Conservation (phyloP, 2,888 invertebrate species). For the Protonemura montana region DNA sequence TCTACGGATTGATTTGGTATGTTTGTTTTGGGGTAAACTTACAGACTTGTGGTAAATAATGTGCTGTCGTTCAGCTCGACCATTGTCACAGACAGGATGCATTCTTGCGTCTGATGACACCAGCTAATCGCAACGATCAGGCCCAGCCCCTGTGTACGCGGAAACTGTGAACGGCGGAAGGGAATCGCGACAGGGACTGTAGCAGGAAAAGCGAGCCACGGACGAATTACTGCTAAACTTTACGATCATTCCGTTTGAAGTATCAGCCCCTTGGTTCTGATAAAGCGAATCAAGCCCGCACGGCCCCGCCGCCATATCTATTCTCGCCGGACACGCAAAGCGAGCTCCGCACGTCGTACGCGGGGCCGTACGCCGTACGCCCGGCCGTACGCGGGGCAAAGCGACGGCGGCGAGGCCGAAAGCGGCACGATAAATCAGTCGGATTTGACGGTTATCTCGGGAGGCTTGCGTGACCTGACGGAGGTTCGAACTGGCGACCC, state of each 20-base stretch:
- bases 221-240: background rate
- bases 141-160: background rate
- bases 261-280: background rate
- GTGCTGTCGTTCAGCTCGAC: too few relatives aligned
- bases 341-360: background rate
- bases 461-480: background rate
- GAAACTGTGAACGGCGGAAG: background rate
- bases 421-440: background rate
- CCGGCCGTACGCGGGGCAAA: background rate
- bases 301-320: background rate
- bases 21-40: too few relatives aligned
- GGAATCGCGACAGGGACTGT: background rate
- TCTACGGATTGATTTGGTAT: too few relatives aligned
- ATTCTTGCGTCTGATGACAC: too few relatives aligned
- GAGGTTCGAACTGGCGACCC: background rate
- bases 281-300: background rate
- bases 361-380: background rate
- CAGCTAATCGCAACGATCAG: too few relatives aligned
- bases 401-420: background rate
- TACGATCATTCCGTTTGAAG: background rate
- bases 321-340: background rate
- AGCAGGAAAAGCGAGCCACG: background rate
- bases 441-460: background rate
- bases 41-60: too few relatives aligned
- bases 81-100: too few relatives aligned